Evolutionary conservation across 2,888 invertebrate genomes (phyloP).

Genomic region (Drepana falcataria): DNA sequence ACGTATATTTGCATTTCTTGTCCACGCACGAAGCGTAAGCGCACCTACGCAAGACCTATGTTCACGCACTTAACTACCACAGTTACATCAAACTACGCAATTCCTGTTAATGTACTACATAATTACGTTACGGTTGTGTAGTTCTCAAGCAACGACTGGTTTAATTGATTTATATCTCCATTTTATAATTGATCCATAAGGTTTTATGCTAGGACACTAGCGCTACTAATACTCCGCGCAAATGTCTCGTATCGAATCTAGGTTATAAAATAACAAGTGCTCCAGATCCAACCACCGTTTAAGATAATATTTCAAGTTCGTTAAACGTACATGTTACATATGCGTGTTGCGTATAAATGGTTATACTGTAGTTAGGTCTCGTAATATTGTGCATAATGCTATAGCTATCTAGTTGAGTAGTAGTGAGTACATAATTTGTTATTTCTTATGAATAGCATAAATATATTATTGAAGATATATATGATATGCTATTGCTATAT

Average conservation of each 20-base stretch:
- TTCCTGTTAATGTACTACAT: background rate
- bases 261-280: background rate
- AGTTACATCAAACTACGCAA: slow-evolving; percentile 5
- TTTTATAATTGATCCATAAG: background rate
- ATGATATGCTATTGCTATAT: too few relatives aligned
- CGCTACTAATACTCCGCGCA: too few relatives aligned
- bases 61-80: slow-evolving; percentile 5
- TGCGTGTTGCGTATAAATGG: slow-evolving; percentile 18
- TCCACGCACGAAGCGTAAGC: background rate
- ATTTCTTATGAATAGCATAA: too few relatives aligned
- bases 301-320: slow-evolving; percentile 1
- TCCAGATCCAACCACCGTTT: background rate
- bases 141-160: background rate
- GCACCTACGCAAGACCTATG: background rate
- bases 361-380: slow-evolving; percentile 29
- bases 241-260: background rate
- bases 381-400: slow-evolving; percentile 43
- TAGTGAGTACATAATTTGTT: slow-evolving; percentile 32
- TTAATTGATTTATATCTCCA: background rate
- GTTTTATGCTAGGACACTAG: too few relatives aligned
- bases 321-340: slow-evolving; percentile 2
- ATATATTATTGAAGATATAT: too few relatives aligned
- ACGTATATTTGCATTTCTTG: background rate
- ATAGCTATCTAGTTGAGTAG: slow-evolving; percentile 38
- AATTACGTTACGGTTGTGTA: background rate